Evolutionary conservation across 2,113 vertebrate species (phyloP).

Genomic region (Seriola dumerili): DNA sequence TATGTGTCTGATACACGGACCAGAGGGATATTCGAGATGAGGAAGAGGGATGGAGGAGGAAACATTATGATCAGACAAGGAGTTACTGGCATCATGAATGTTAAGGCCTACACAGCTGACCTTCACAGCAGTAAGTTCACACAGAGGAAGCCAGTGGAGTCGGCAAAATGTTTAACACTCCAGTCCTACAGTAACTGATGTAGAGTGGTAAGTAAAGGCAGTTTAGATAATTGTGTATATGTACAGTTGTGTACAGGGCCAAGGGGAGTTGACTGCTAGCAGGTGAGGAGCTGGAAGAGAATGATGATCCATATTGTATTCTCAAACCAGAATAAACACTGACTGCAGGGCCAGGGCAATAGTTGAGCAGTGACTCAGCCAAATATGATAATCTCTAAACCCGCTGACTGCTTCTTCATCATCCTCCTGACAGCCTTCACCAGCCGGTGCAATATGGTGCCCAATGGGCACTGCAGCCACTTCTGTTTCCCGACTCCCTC

Average conservation of each 20-base stretch:
- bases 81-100: conserved; percentile 69
- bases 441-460: conserved; percentile 66
- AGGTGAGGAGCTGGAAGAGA: neutral
- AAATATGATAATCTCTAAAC: neutral
- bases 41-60: conserved; percentile 79
- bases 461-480: conserved; percentile 82
- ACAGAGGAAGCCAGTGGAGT: neutral
- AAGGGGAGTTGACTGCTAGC: neutral
- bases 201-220: neutral
- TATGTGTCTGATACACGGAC: conserved; percentile 80
- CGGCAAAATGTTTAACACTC: neutral
- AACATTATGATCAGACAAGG: conserved; percentile 77
- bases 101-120: conserved; percentile 80
- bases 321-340: neutral
- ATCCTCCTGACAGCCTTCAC: conserved; percentile 39
- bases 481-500: conserved; percentile 82
- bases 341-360: neutral
- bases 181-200: neutral
- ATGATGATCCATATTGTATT: neutral
- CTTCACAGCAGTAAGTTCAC: conserved; percentile 75
- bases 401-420: conserved; percentile 3
- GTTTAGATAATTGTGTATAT: too few relatives aligned
- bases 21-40: conserved; percentile 72
- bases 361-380: neutral
- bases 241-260: too few relatives aligned